phyloP scores from a whole-genome alignment of 2,797 vertebrate genomes.

The Luscinia luscinia region DNA sequence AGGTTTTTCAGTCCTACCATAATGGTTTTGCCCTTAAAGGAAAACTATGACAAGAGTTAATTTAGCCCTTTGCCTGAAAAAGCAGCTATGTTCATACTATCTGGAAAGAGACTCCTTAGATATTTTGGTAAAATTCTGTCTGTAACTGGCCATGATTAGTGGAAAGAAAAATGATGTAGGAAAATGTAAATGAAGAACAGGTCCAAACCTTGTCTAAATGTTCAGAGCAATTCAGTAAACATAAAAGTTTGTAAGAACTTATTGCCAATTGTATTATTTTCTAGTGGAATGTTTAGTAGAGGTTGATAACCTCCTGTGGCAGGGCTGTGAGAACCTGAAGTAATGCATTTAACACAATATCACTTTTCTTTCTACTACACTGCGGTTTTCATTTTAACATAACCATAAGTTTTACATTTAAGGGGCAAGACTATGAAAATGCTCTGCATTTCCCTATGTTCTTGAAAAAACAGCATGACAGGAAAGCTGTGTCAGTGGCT shows the following conservation, averaged over 20 bases:
- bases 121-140: not conserved
- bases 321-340: not conserved
- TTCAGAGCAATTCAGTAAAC: not conserved
- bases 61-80: not conserved
- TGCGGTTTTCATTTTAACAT: not conserved
- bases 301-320: not conserved
- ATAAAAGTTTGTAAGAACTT: not conserved
- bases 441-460: not conserved
- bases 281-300: not conserved
- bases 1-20: not conserved
- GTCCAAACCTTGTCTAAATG: not conserved
- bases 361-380: not conserved
- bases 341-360: not conserved
- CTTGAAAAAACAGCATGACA: not conserved
- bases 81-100: not conserved
- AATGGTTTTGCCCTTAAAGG: not conserved
- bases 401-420: not conserved
- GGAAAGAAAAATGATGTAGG: not conserved
- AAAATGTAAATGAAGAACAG: not conserved
- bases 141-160: not conserved
- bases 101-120: not conserved
- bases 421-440: not conserved
- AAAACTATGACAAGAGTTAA: not conserved
- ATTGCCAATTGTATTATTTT: not conserved
- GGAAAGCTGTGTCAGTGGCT: not conserved